Evolutionary conservation across 64 coral and sea anemone genomes (phyloP), one percentile per base, ranked within the genome.

Genomic region (Exaiptasia diaphana): DNA sequence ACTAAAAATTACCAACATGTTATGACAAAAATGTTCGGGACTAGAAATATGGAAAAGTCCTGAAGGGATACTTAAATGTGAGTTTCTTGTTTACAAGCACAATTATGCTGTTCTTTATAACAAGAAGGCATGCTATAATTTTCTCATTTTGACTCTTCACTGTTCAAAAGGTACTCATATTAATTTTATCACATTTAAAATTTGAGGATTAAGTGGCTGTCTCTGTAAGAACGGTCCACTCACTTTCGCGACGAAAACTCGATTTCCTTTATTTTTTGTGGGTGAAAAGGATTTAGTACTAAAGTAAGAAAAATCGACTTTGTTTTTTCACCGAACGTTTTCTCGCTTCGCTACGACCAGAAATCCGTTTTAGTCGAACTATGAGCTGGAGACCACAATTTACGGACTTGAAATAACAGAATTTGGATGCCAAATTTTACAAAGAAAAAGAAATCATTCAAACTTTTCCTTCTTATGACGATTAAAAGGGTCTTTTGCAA

Each of bases 221-320:
- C 50, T 54, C 50, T 54, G 50, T 54, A 54, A 54, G 50, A 54
- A 22, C 50, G 50, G 50, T 54, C 50, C 50, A 54, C 50, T 54
- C 50, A 22, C 50, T 54, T 4, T 54, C 50, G 50, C 50, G 50
- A 54, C 50, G 24, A 54, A 54, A 54, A 54, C 17, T 54, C 50
- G 50, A 54, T 54, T 54, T 54, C 50, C 50, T 54, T 54, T 54
- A 54, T 54, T 54, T 54, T 54, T 54, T 54, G 50, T 54, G 50
- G 50, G 24, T 54, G 50, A 54, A 54, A 54, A 54, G 50, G 17
- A 54, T 54, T 54, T 54, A 54, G 50, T 54, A 54, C 50, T 22
- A 54, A 54, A 54, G 50, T 54, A 54, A 54, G 15, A 54, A 54
- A 54, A 54, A 54, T 22, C 50, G 50, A 54, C 50, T 20, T 54